phyloP scores from a whole-genome alignment of 2,888 invertebrate genomes.

The Apodemia zela region DNA sequence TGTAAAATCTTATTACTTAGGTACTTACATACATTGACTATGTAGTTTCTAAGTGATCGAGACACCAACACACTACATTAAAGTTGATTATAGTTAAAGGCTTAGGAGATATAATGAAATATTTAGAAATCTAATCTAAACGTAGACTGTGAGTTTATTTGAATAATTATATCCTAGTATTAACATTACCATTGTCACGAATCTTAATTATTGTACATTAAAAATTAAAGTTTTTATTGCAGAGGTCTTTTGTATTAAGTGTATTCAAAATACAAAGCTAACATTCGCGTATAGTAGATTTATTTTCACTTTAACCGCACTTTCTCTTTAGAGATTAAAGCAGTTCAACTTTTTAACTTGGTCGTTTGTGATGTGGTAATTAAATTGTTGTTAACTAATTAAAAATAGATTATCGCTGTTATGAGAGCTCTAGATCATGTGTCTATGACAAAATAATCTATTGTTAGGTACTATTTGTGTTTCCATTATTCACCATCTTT shows the following conservation, averaged over 20 bases:
- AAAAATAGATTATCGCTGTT: constrained; percentile 10
- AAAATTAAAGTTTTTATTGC: neutral
- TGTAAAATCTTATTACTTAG: too few species aligned
- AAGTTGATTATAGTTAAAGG: too few species aligned
- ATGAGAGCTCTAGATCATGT: neutral
- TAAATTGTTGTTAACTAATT: constrained; percentile 11
- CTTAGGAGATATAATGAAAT: neutral
- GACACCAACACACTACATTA: too few species aligned
- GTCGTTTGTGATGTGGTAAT: constrained; percentile 9
- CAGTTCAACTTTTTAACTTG: constrained; percentile 10
- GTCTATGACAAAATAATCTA: neutral
- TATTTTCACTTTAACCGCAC: constrained; percentile 9
- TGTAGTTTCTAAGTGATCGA: too few species aligned
- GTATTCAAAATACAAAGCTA: constrained; percentile 13
- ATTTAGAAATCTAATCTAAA: neutral
- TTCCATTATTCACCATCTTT: neutral
- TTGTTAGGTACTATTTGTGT: neutral
- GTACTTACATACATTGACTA: too few species aligned
- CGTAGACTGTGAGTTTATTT: neutral
- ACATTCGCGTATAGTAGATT: constrained; percentile 8
- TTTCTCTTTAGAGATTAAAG: constrained; percentile 11
- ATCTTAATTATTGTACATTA: neutral
- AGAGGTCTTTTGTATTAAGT: neutral
- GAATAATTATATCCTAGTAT: neutral
- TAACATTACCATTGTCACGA: neutral